Percentiles rank a stretch among this genome's conserved stretches.
phyloP scores from a whole-genome alignment of 1,140 invertebrate genomes.

The Odontomachus brunneus region DNA sequence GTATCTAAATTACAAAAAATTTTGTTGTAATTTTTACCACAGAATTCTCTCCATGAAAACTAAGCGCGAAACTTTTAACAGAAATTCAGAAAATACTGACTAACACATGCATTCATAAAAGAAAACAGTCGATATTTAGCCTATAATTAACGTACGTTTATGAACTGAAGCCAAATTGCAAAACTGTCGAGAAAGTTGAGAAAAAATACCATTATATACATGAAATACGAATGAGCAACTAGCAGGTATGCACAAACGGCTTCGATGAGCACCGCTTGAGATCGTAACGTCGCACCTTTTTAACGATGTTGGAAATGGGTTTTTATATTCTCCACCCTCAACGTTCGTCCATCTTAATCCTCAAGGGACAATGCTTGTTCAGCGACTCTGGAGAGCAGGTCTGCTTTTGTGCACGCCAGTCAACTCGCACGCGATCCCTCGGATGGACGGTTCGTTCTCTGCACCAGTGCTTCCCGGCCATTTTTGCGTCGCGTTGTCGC shows the following conservation, averaged over 20 bases:
- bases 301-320: slow-evolving; percentile 16
- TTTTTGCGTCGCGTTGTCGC: not conserved
- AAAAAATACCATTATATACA: not conserved
- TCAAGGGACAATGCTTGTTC: not conserved
- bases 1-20: too few species aligned
- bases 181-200: not conserved
- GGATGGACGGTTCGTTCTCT: not conserved
- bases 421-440: not conserved
- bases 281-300: not conserved
- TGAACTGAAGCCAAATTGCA: too few species aligned
- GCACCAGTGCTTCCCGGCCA: not conserved
- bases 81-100: too few species aligned
- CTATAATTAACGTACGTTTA: too few species aligned
- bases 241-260: not conserved
- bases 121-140: too few species aligned
- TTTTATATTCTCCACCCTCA: slow-evolving; percentile 33
- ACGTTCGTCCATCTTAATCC: slow-evolving; percentile 3
- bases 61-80: too few species aligned
- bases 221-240: not conserved
- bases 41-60: too few species aligned
- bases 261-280: not conserved
- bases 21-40: too few species aligned
- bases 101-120: too few species aligned
- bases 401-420: not conserved
- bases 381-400: not conserved